These are phyloP conservation scores for Epistrophella euchroma DNA, from an alignment of 2,888 invertebrate genomes.

Conservation along the genomic window DNA sequence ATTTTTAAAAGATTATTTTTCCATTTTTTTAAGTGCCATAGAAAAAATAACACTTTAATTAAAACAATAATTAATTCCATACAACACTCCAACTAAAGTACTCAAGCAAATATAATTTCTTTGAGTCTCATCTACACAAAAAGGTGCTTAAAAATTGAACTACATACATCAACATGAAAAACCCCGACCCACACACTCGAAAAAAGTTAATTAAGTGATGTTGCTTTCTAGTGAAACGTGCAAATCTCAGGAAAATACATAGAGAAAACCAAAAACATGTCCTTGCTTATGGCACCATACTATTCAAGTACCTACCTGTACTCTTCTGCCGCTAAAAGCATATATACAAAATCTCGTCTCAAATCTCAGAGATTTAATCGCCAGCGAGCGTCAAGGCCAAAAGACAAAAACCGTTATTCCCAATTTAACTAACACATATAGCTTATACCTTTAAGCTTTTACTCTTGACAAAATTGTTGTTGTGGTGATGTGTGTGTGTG, in stretches of 20 bases:
- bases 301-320: background rate
- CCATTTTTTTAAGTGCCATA: background rate
- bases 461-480: background rate
- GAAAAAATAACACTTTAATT: constrained; percentile 47
- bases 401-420: constrained; percentile 29
- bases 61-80: constrained; percentile 46
- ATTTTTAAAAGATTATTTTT: background rate
- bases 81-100: constrained; percentile 1
- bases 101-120: constrained; percentile 36
- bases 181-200: constrained; percentile 2
- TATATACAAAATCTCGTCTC: background rate
- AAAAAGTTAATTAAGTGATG: constrained; percentile 70
- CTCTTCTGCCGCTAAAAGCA: constrained; percentile 5
- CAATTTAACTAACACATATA: constrained; percentile 23
- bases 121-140: constrained; percentile 11
- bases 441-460: background rate
- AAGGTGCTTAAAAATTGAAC: constrained; percentile 45
- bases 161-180: constrained; percentile 24
- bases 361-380: constrained; percentile 27
- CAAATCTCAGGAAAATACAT: constrained; percentile 27
- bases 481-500: background rate
- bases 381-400: constrained; percentile 29
- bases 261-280: constrained; percentile 48
- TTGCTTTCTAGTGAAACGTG: constrained; percentile 40
- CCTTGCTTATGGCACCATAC: constrained; percentile 24